Percentiles rank a stretch among this genome's conserved stretches.
Evolutionary conservation across 2,888 invertebrate genomes (phyloP).

Genomic region (Rotaria macrura): DNA sequence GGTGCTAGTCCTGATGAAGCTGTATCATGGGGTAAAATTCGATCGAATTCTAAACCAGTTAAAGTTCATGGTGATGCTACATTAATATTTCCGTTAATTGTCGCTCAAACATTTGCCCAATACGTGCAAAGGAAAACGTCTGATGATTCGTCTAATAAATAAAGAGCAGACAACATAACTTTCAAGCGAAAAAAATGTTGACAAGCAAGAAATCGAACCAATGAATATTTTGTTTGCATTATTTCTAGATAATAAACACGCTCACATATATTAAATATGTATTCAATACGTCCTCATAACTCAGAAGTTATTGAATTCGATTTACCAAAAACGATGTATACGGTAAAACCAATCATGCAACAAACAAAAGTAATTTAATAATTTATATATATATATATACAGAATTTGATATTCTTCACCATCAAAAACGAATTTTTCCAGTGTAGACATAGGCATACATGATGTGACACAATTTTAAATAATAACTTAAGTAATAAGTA

Average conservation of each 20-base stretch:
- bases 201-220: too few species aligned
- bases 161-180: neutral
- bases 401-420: too few species aligned
- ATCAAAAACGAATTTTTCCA: too few species aligned
- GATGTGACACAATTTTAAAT: too few species aligned
- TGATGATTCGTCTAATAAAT: neutral
- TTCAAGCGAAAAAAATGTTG: neutral
- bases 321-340: neutral
- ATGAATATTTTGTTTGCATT: neutral
- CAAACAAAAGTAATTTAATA: neutral
- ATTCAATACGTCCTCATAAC: neutral
- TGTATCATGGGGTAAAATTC: slow-evolving; percentile 95
- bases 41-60: slow-evolving; percentile 58
- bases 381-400: too few species aligned
- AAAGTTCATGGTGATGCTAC: slow-evolving; percentile 66
- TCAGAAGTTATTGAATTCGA: neutral
- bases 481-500: too few species aligned
- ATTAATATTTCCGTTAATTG: slow-evolving; percentile 80
- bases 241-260: neutral
- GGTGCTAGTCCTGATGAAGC: slow-evolving; percentile 93
- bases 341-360: neutral
- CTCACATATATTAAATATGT: too few species aligned
- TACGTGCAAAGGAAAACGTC: slow-evolving; percentile 16
- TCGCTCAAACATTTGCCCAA: slow-evolving; percentile 73
- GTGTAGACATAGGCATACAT: too few species aligned